These are phyloP conservation scores for Dastarcus helophoroides DNA, from an alignment of 2,888 invertebrate genomes.

Conservation along the genomic window DNA sequence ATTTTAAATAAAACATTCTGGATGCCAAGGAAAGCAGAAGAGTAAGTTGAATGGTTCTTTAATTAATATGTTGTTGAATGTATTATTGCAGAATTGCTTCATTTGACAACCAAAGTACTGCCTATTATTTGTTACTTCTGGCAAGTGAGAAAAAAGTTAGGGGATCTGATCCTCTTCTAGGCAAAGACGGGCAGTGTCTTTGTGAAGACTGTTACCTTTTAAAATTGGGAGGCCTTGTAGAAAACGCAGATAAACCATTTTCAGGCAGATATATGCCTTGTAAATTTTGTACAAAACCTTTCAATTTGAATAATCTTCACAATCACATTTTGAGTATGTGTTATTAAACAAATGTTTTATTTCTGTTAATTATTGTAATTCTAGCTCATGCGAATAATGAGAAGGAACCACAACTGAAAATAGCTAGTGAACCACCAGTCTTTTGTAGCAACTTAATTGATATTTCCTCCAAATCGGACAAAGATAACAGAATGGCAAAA, in stretches of 20 bases:
- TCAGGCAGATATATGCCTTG: slow-evolving; percentile 11
- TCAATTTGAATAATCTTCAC: slow-evolving; percentile 23
- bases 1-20: slow-evolving; percentile 31
- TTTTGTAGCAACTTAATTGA: too few relatives aligned
- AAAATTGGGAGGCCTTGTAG: slow-evolving; percentile 23
- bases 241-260: slow-evolving; percentile 8
- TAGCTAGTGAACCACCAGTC: too few relatives aligned
- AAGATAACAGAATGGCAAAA: too few relatives aligned
- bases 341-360: not conserved
- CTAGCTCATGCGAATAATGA: too few relatives aligned
- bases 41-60: too few relatives aligned
- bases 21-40: slow-evolving; percentile 26
- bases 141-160: slow-evolving; percentile 8
- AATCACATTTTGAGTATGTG: slow-evolving; percentile 22
- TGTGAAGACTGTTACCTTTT: slow-evolving; percentile 32
- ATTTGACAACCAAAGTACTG: too few relatives aligned
- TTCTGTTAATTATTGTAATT: not conserved
- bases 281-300: slow-evolving; percentile 13
- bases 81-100: too few relatives aligned
- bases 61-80: too few relatives aligned
- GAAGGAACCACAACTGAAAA: too few relatives aligned
- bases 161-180: slow-evolving; percentile 25
- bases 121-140: too few relatives aligned
- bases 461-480: too few relatives aligned
- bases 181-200: slow-evolving; percentile 29